phyloP scores from a whole-genome alignment of 2,888 invertebrate genomes.

The Phyto melanocephala region DNA sequence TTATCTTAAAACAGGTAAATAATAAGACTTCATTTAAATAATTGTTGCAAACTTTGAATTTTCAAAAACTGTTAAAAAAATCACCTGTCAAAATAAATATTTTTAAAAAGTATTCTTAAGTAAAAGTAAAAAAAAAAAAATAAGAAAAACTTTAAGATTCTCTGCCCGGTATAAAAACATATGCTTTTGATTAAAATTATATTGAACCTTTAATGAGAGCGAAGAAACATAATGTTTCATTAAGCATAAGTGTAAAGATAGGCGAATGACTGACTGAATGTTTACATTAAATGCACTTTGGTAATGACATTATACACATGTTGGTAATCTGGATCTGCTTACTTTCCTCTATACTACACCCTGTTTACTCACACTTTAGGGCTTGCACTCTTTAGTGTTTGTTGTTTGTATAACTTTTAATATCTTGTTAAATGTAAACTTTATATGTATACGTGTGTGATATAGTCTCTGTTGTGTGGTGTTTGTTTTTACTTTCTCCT shows the following conservation, averaged over 20 bases:
- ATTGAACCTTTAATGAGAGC: conserved; percentile 1
- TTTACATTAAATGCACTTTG: conserved; percentile 43
- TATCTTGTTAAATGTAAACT: conserved; percentile 39
- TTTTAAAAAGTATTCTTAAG: too few relatives aligned
- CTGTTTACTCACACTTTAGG: neutral
- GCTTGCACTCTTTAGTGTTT: conserved; percentile 29
- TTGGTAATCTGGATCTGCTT: neutral
- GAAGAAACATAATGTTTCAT: neutral
- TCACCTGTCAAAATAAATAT: too few relatives aligned
- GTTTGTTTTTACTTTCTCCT: too few relatives aligned
- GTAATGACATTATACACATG: conserved; percentile 39
- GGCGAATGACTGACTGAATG: neutral
- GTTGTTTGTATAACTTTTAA: conserved; percentile 52
- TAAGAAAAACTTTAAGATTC: too few relatives aligned
- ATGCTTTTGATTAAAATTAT: neutral
- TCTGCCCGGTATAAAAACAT: neutral
- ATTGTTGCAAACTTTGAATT: too few relatives aligned
- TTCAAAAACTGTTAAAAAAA: too few relatives aligned
- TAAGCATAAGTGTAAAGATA: neutral
- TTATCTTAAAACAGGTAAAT: too few relatives aligned
- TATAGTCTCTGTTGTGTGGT: too few relatives aligned
- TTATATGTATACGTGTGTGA: neutral
- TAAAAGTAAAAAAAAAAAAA: too few relatives aligned
- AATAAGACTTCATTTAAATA: too few relatives aligned
- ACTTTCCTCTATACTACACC: neutral